Evolutionary conservation across 92 coral and sea anemone species (phyloP), one percentile per base, ranked within the genome.

Genomic region (Parazoanthus darwini): DNA sequence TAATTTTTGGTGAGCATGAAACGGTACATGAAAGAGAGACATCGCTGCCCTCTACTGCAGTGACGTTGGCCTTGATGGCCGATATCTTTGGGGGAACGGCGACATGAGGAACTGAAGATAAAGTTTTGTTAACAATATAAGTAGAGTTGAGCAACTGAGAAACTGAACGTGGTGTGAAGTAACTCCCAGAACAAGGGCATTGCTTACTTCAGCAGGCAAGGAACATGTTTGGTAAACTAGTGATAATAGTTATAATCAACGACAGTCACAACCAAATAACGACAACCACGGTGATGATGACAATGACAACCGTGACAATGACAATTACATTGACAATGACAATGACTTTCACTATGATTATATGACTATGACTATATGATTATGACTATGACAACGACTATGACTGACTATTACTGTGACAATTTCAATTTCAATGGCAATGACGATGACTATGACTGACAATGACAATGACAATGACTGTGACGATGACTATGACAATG

Each of bases 1-100:
- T 43, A 18, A n/a, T 33, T 43, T 46, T 65, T 44, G 75, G 86
- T 13, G 86, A 13, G 77, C 63, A 82, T 23, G 37, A 25, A 68
- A 68, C 51, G 15, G 59, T 10, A 9, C 86, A 82, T 10, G 77
- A 9, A 6, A 82, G 77, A 8, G 86, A 67, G 3, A 67, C 77
- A 15, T 67, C 50, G 37, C 54, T n/a, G 8, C 86, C 86, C 25
- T 82, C 86, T 14, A 42, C 39, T 42, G 77, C 86, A n/a, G 77
- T 66, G 35, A 82, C 86, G 54, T 42, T 67, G 18, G 33, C 9
- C 36, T 68, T 2, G 37, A 42, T 6, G 59, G 86, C 86, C 1
- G 86, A 39, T 23, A 82, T 68, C 8, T 82, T 71, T 25, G 39
- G 76, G 42, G 78, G 78, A 67, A 18, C 5, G 38, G 77, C 14